Base-by-base conservation (phyloP, 2,888 invertebrate genomes). In the Nasonia oneida region DNA sequence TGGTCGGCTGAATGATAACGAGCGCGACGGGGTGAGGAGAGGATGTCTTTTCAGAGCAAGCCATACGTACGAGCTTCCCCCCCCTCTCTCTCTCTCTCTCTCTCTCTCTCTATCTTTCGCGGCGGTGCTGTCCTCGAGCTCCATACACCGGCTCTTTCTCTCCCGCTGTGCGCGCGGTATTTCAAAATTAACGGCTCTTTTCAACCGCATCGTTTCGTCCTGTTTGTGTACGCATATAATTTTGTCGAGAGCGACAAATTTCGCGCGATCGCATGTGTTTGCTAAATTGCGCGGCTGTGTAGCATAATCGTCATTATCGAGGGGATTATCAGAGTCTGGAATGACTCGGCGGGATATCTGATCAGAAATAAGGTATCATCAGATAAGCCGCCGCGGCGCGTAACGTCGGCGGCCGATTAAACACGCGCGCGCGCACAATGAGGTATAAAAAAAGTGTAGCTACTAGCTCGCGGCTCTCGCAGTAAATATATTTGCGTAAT, bases 1-100 rank as follows among this genome's bases (percentile, higher is more conserved):
- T 75, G 6, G 6, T 15, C 80, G 84, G 76, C 53, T 67, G 76
- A 85, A 81, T 81, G 84, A 79, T 84, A 84, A 79, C 78, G 78
- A 50, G 82, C 50, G n/a, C 29, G 33, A n/a, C n/a, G 83, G 61
- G 42, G 3, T 3, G 74, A 39, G 50, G 14, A 10, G 67, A 53
- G 75, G 39, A 23, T 53, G 76, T 71, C 77, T 71, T 83, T 83
- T 83, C 81, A 64, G 64, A 74, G 47, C 74, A 64, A 81, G 61
- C 73, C 80, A 39, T 82, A 73, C 57, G 77, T 39, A 77, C 18
- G 15, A 33, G 50, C 47, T 29, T 39, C 57, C 76, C 2, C 29
- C 29, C 29, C 1, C 29, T 23, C 29, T 29, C 29, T 29, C 29
- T 29, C 29, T 29, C 29, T 29, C 29, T 29, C 29, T 29, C 29